These are phyloP conservation scores for Agrilus planipennis DNA, from an alignment of 1,140 invertebrate species.

Conservation along the genomic window DNA sequence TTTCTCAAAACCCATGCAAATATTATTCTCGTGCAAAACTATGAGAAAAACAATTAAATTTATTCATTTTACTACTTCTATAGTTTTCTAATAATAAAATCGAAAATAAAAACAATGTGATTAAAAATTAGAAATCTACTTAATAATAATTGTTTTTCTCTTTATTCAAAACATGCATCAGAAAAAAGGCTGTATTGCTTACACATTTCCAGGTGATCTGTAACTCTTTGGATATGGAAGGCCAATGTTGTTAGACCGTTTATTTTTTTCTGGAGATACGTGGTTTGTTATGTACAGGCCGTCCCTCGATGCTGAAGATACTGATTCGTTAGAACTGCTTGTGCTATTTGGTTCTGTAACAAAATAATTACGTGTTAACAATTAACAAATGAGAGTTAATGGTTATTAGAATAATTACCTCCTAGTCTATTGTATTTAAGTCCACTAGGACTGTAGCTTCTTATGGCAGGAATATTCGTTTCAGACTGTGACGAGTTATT, in stretches of 20 bases:
- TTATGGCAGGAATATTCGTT: constrained; percentile 29
- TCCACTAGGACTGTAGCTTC: constrained; percentile 26
- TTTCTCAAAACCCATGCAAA: no score
- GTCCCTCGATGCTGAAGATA: constrained; percentile 46
- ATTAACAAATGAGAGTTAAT: not conserved
- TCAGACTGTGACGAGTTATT: constrained; percentile 28
- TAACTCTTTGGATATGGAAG: constrained; percentile 29
- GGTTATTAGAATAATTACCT: not conserved
- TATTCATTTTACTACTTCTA: no score
- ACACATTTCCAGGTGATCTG: constrained; percentile 32
- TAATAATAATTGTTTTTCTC: no score
- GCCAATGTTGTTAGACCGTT: constrained; percentile 24
- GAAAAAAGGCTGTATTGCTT: constrained; percentile 17
- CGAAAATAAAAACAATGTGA: no score
- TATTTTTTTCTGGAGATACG: constrained; percentile 23
- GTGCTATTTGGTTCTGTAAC: constrained; percentile 38
- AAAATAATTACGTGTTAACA: not conserved
- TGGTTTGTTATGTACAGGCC: constrained; percentile 15
- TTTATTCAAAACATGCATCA: no score
- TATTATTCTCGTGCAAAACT: no score
- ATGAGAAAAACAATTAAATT: no score
- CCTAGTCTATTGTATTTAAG: not conserved
- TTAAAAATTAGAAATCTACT: no score
- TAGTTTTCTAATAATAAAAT: no score
- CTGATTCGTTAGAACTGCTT: constrained; percentile 63